Evolutionary conservation across 1,140 invertebrate genomes (phyloP).

Genomic region (Drosophila sulfurigaster): DNA sequence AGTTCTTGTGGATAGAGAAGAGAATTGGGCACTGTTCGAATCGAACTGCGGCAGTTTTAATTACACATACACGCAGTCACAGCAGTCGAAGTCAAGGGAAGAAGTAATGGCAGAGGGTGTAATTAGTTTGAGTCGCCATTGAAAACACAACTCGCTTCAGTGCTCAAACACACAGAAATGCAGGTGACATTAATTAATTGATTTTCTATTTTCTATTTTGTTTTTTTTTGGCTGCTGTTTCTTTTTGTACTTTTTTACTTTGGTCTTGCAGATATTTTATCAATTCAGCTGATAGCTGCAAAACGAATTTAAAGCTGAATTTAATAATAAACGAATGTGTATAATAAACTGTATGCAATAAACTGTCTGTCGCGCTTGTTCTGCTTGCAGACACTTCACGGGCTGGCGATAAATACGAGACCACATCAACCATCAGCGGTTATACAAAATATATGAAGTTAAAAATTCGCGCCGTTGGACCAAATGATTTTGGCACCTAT

Average conservation of each 20-base stretch:
- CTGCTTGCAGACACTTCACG: constrained; percentile 75
- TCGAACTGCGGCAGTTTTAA: constrained; percentile 77
- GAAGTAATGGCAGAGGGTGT: constrained; percentile 13
- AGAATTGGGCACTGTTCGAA: constrained; percentile 48
- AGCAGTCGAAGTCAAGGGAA: background rate
- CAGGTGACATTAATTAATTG: constrained; percentile 83
- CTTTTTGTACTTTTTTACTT: background rate
- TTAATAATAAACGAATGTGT: constrained; percentile 4
- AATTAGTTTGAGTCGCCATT: constrained; percentile 76
- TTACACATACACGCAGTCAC: constrained; percentile 64
- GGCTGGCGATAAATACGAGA: constrained; percentile 94
- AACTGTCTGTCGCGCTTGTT: constrained; percentile 32
- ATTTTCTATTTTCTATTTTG: constrained; percentile 53
- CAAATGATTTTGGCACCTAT: constrained; percentile 94
- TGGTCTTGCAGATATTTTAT: constrained; percentile 21
- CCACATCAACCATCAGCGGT: constrained; percentile 90
- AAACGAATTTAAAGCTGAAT: constrained; percentile 35
- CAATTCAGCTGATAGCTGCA: constrained; percentile 35
- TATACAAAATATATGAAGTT: constrained; percentile 96
- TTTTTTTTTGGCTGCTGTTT: background rate
- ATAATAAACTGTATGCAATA: constrained; percentile 8
- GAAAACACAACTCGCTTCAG: constrained; percentile 62
- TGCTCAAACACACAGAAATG: constrained; percentile 49
- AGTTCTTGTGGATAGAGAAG: constrained; percentile 61
- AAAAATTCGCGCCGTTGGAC: constrained; percentile 92